A percentile compares a stretch with the other conserved stretches of the same genome.
Evolutionary conservation across 30 jellyfish, hydroid and myxozoan species (phyloP).

Genomic region (Aurelia coerulea): DNA sequence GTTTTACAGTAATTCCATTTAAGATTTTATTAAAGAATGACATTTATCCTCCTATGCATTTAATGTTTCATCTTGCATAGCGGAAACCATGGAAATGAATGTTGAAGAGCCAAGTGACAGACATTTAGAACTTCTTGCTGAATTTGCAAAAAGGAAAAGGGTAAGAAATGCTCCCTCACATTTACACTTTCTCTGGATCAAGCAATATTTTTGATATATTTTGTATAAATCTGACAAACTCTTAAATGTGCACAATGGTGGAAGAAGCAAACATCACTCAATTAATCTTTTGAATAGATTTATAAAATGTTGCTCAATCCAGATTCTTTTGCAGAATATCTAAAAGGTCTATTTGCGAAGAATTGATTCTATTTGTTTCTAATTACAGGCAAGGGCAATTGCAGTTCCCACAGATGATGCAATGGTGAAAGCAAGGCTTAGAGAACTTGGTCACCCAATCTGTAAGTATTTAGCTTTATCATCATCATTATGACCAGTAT

Average conservation of each 20-base stretch:
- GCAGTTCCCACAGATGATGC: constrained; percentile 98
- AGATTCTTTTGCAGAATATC: too few species aligned
- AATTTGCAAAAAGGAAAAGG: constrained; percentile 94
- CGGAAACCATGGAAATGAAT: constrained; percentile 91
- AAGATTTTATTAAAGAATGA: too few species aligned
- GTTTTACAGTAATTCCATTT: too few species aligned
- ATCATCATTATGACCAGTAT: too few species aligned
- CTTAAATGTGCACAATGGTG: too few species aligned
- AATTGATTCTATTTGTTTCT: background rate
- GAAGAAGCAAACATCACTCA: too few species aligned
- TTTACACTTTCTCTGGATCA: background rate
- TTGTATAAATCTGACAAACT: too few species aligned
- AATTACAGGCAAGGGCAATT: constrained; percentile 86
- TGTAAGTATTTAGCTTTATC: constrained; percentile 44
- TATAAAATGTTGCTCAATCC: too few species aligned
- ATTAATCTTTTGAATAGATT: too few species aligned
- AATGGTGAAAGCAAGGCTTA: constrained; percentile 92
- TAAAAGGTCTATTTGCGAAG: too few species aligned
- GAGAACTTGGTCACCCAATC: constrained; percentile 99
- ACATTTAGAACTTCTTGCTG: constrained; percentile 94
- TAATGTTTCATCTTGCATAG: constrained; percentile 18
- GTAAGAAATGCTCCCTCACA: constrained; percentile 3
- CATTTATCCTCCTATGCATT: too few species aligned
- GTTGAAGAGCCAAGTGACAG: constrained; percentile 87
- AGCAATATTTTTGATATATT: too few species aligned